Evolutionary conservation across 2,113 vertebrate genomes (phyloP).

Genomic region (Panthera leo): DNA sequence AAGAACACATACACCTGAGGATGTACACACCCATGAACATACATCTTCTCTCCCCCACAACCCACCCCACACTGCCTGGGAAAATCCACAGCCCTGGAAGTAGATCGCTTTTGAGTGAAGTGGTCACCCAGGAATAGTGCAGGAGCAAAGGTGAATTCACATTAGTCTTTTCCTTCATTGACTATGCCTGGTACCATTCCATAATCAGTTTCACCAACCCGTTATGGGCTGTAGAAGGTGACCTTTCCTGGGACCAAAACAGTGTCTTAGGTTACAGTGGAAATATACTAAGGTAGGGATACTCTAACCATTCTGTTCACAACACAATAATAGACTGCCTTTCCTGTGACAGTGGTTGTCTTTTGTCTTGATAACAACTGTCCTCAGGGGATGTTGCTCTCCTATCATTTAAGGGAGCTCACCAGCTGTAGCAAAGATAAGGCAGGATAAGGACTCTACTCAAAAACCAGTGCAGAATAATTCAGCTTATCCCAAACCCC

Average conservation of each 20-base stretch:
- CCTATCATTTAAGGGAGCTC: not conserved
- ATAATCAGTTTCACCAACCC: not conserved
- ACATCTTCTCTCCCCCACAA: no score
- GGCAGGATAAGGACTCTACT: not conserved
- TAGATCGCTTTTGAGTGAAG: not conserved
- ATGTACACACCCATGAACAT: accelerated
- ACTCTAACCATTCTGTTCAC: not conserved
- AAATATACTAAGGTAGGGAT: not conserved
- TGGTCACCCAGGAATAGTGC: not conserved
- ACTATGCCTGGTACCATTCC: not conserved
- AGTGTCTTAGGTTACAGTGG: no score
- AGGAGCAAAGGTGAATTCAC: not conserved
- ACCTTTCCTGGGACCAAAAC: not conserved
- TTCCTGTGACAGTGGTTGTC: not conserved
- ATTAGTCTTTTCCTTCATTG: not conserved
- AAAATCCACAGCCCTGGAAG: not conserved
- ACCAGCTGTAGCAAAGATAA: not conserved
- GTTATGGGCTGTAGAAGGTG: not conserved
- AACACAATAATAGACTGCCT: not conserved
- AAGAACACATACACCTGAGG: not conserved
- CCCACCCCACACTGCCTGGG: not conserved
- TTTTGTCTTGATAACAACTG: not conserved
- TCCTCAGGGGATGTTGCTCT: not conserved
- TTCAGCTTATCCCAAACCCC: not conserved
- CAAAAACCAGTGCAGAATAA: not conserved